phyloP scores from a whole-genome alignment of 2,113 vertebrate genomes.

The Melanerpes aurifrons region DNA sequence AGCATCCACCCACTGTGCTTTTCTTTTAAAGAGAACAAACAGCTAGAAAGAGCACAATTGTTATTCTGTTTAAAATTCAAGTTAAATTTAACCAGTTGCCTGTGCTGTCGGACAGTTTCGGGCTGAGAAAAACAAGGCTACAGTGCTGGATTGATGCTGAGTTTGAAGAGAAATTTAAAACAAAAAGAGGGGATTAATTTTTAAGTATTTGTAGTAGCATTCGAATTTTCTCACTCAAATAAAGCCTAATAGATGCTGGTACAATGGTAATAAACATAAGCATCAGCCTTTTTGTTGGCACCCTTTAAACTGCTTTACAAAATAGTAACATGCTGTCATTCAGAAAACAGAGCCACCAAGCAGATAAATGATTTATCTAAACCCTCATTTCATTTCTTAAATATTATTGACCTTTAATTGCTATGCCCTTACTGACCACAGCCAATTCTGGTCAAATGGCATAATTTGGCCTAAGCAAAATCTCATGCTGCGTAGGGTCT shows the following conservation, averaged over 20 bases:
- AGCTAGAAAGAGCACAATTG: slow-evolving; percentile 24
- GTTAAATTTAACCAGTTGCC: slow-evolving; percentile 24
- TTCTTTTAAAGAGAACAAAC: slow-evolving; percentile 19
- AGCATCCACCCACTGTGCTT: not conserved
- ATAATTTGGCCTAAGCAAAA: not conserved
- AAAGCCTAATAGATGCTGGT: not conserved
- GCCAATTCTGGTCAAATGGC: not conserved
- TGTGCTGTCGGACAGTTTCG: not conserved
- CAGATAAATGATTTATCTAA: not conserved
- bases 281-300: not conserved
- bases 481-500: no score
- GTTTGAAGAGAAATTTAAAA: not conserved
- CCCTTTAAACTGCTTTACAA: not conserved
- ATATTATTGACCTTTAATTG: not conserved
- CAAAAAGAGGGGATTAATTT: not conserved
- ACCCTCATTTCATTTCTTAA: not conserved
- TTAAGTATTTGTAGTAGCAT: not conserved
- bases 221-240: not conserved
- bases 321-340: not conserved
- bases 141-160: not conserved
- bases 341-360: not conserved
- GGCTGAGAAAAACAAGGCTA: not conserved
- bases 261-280: not conserved
- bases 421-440: not conserved
- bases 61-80: slow-evolving; percentile 5